phyloP scores from a whole-genome alignment of 2,797 vertebrate species.

The Lophotriccus pileatus region DNA sequence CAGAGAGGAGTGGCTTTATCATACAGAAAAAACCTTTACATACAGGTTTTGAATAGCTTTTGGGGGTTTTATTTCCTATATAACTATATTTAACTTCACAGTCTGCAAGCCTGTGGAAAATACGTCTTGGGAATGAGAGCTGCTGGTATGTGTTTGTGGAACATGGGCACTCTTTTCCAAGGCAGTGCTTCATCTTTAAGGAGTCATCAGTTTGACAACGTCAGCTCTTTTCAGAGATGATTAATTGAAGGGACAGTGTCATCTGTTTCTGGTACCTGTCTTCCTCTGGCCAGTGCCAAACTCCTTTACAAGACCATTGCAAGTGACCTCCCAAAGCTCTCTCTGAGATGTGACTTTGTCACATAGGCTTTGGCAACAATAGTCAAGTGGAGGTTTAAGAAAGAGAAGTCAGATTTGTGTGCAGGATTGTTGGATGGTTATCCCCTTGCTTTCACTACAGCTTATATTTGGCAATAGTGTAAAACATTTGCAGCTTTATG shows the following conservation, averaged over 20 bases:
- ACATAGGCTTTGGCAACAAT: background rate
- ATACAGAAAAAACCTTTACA: background rate
- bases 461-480: background rate
- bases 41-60: constrained; percentile 23
- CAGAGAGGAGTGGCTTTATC: background rate
- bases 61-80: background rate
- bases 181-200: background rate
- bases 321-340: background rate
- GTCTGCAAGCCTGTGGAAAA: constrained; percentile 18
- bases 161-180: background rate
- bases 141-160: background rate
- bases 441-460: background rate
- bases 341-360: background rate
- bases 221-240: background rate
- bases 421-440: background rate
- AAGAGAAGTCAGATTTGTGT: background rate
- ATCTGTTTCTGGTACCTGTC: background rate
- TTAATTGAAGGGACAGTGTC: background rate
- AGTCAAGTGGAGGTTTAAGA: background rate
- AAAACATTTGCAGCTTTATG: constrained; percentile 25
- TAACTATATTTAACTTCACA: constrained; percentile 46
- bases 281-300: background rate
- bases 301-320: background rate
- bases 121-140: constrained; percentile 13
- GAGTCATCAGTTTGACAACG: background rate